Conservation (phyloP, 1,140 invertebrate species). For the Thrips palmi region DNA sequence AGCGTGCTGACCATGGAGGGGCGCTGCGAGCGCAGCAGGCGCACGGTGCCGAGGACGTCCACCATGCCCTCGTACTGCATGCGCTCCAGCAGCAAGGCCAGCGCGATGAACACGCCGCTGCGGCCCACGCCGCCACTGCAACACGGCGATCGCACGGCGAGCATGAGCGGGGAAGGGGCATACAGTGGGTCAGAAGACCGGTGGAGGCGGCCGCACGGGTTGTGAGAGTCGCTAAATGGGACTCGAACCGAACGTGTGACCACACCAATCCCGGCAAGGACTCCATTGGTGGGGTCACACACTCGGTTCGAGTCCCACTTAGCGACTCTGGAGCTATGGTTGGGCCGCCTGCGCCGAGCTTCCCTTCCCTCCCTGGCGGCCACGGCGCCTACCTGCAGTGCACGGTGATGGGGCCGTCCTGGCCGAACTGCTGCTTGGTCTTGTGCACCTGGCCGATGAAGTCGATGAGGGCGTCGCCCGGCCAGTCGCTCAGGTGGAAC, state of each 20-base stretch:
- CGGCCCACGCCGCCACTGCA: slow-evolving; percentile 81
- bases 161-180: too few species aligned
- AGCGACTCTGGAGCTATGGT: too few species aligned
- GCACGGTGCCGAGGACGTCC: slow-evolving; percentile 97
- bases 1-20: slow-evolving; percentile 99
- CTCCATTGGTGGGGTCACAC: too few species aligned
- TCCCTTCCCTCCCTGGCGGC: too few species aligned
- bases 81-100: slow-evolving; percentile 94
- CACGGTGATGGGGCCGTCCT: slow-evolving; percentile 97
- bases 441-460: slow-evolving; percentile 98
- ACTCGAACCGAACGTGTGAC: too few species aligned
- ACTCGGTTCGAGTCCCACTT: too few species aligned
- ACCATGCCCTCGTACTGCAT: slow-evolving; percentile 98
- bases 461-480: slow-evolving; percentile 95
- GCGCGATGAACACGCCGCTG: slow-evolving; percentile 95
- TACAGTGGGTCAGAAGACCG: too few species aligned
- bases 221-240: too few species aligned
- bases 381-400: slow-evolving; percentile 68
- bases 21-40: slow-evolving; percentile 91
- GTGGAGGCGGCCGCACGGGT: too few species aligned
- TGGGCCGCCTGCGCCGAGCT: too few species aligned
- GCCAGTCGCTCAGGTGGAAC: slow-evolving; percentile 99
- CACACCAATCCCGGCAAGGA: too few species aligned
- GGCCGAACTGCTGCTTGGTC: slow-evolving; percentile 98
- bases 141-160: too few species aligned